Percentiles rank a stretch among this genome's conserved stretches.
These are phyloP conservation scores for Excalfactoria chinensis DNA, from an alignment of 2,113 vertebrate species.

Conservation along the genomic window DNA sequence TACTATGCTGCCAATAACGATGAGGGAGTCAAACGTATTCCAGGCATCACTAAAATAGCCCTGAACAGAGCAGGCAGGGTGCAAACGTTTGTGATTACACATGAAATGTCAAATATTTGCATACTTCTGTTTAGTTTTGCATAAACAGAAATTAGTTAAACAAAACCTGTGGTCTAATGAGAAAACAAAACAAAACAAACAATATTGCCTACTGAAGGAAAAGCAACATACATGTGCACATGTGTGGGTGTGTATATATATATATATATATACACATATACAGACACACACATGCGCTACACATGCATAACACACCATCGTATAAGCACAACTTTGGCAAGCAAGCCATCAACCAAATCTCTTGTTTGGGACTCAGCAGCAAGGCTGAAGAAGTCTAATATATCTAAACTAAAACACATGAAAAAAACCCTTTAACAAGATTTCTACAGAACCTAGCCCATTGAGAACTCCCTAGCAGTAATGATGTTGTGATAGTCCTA, in stretches of 20 bases:
- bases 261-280: constrained; percentile 10
- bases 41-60: constrained; percentile 99
- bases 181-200: constrained; percentile 68
- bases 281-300: not conserved
- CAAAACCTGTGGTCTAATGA: constrained; percentile 69
- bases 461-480: not conserved
- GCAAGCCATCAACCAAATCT: constrained; percentile 40
- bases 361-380: not conserved
- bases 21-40: constrained; percentile 99
- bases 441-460: not conserved
- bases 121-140: constrained; percentile 78
- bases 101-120: constrained; percentile 73
- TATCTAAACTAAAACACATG: not conserved
- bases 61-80: constrained; percentile 88
- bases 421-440: not conserved
- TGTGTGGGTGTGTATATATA: not conserved
- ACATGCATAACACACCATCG: constrained; percentile 37
- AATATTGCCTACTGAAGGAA: constrained; percentile 77
- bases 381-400: not conserved
- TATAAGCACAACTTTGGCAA: constrained; percentile 28
- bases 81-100: constrained; percentile 83
- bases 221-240: constrained; percentile 59
- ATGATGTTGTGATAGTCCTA: not conserved
- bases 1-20: constrained; percentile 99
- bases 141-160: constrained; percentile 78